Conservation (phyloP, 2,888 invertebrate genomes). For the Cancer borealis region DNA sequence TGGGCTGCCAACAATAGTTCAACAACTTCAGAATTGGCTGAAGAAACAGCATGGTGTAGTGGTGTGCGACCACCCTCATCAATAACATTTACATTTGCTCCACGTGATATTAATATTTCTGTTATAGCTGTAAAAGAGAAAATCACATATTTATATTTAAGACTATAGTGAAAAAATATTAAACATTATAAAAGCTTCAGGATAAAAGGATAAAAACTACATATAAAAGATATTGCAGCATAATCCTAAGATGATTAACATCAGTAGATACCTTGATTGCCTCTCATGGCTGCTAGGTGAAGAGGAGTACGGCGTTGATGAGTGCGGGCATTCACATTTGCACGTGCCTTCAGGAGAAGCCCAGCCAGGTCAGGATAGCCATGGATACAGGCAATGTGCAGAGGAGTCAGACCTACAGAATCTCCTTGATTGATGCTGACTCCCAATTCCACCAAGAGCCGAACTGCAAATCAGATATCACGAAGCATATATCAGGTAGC, state of each 20-base stretch:
- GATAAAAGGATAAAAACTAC: not conserved
- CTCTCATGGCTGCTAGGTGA: constrained; percentile 75
- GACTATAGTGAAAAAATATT: not conserved
- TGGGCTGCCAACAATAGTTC: constrained; percentile 56
- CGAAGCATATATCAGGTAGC: not conserved
- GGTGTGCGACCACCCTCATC: constrained; percentile 67
- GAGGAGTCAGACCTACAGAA: constrained; percentile 77
- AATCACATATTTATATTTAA: not conserved
- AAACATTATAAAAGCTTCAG: not conserved
- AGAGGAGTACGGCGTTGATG: constrained; percentile 77
- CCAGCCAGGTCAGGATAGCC: constrained; percentile 75
- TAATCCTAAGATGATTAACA: not conserved
- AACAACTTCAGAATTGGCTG: constrained; percentile 63
- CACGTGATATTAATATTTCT: constrained; percentile 65
- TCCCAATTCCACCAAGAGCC: constrained; percentile 77
- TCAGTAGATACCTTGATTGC: constrained; percentile 62
- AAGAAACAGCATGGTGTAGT: constrained; percentile 68
- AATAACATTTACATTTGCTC: constrained; percentile 61
- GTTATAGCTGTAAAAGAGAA: constrained; percentile 66
- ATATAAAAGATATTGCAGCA: not conserved
- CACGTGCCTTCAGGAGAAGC: constrained; percentile 77
- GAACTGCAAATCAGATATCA: constrained; percentile 67
- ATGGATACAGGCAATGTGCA: constrained; percentile 77
- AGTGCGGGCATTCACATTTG: constrained; percentile 77
- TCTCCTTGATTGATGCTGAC: constrained; percentile 78